A percentile compares a stretch with the other conserved stretches of the same genome.
phyloP scores from a whole-genome alignment of 2,113 vertebrate genomes.

The Megaceryle maxima region DNA sequence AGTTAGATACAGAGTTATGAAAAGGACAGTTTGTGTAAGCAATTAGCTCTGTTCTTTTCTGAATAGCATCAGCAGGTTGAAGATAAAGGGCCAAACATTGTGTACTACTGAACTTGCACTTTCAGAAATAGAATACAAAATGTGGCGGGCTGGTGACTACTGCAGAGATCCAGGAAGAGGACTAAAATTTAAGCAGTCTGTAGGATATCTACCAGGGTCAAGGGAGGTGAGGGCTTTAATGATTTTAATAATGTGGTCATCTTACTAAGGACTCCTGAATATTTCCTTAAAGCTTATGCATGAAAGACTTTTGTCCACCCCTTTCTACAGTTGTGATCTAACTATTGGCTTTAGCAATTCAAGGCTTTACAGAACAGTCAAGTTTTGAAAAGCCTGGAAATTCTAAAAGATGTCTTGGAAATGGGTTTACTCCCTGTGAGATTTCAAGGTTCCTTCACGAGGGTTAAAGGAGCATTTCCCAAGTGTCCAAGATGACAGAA shows the following conservation, averaged over 20 bases:
- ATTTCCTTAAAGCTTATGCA: neutral
- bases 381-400: neutral
- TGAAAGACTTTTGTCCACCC: neutral
- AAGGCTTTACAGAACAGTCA: neutral
- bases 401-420: neutral
- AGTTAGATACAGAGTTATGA: neutral
- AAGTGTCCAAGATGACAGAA: neutral
- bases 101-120: neutral
- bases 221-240: neutral
- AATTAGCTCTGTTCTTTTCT: constrained; percentile 9
- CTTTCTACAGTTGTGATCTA: neutral
- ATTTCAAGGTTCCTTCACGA: neutral
- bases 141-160: neutral
- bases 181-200: neutral
- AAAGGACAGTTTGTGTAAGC: neutral
- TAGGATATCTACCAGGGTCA: too few relatives aligned
- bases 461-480: neutral
- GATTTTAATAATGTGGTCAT: neutral
- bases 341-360: neutral
- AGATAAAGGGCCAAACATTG: neutral
- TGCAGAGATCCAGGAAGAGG: neutral
- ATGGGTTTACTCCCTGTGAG: neutral
- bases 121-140: neutral
- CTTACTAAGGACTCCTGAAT: neutral
- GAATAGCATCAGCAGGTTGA: neutral